Base-by-base conservation (phyloP, 2,888 invertebrate genomes). In the Blastobasis adustella region DNA sequence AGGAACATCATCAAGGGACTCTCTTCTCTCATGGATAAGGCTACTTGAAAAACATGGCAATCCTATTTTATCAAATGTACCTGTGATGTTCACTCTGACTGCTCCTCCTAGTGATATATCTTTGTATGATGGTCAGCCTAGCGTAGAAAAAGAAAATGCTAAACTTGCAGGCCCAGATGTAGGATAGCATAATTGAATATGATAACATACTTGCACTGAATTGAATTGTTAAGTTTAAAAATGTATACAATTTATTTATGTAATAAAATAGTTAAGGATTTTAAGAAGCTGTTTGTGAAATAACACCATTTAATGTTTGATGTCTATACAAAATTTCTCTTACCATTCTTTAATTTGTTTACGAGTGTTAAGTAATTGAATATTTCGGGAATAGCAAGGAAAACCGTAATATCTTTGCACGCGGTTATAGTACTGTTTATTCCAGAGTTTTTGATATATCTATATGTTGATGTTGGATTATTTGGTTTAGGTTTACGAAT, bases 21-120 rank as follows among this genome's bases (percentile, higher is more conserved):
- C 98, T 0, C 81, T 98, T 6, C 79, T 98, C n/a, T 96, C 97
- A 0, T 98, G 95, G 97, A 92, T 98, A 67, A 91, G 96, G 50
- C 90, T 94, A 66, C 75, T 97, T 59, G 95, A 97, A 76, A 90
- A 90, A 53, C 85, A 92, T 67, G 92, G 91, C 0, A 96, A 96
- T 82, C 94, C 96, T 0, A 73, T 89, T 7, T 79, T 98, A 54
- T 90, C 91, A 49, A 87, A 90, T 56, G 91, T 96, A 63, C 95
- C 96, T n/a, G 92, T 98, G 45, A 91, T 98, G 54, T 98, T 98
- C 71, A 95, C 93, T 42, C 89, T 97, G 38, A 90, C 89, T 58
- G 92, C 94, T 5, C 91, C 92, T 6, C 78, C 90, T 10, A 88
- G 81, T 42, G 86, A 88, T 50, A 56, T 89, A 9, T 58, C 80